phyloP scores from a whole-genome alignment of 2,113 vertebrate genomes.

The Sinocyclocheilus maitianheensis region DNA sequence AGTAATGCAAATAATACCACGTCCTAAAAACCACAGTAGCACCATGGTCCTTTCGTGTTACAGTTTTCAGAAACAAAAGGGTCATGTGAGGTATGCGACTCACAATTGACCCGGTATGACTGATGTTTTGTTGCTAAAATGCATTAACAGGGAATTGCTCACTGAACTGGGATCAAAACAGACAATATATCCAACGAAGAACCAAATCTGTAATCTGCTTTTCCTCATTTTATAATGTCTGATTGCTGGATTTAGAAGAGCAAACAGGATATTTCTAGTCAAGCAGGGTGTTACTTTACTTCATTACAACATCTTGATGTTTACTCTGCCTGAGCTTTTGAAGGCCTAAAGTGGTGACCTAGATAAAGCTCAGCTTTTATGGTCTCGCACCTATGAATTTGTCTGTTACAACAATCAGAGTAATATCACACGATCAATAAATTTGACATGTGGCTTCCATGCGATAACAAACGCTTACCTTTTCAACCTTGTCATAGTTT shows the following conservation, averaged over 20 bases:
- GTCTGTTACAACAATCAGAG: background rate
- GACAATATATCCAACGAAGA: background rate
- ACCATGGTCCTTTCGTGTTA: background rate
- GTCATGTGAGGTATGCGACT: background rate
- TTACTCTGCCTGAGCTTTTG: background rate
- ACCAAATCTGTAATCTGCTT: background rate
- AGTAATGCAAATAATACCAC: background rate
- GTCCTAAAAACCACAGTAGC: no score
- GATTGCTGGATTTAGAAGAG: background rate
- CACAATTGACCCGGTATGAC: background rate
- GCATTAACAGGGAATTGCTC: background rate
- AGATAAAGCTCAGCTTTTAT: background rate
- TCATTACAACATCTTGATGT: background rate
- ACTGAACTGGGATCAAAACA: background rate
- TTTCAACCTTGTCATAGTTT: conserved; percentile 99
- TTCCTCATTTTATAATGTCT: background rate
- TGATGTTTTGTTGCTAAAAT: background rate
- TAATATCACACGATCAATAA: background rate
- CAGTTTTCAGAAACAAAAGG: background rate
- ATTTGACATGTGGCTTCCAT: background rate
- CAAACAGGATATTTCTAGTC: background rate
- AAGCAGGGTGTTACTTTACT: background rate
- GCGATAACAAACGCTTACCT: conserved; percentile 82
- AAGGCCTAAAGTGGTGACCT: background rate
- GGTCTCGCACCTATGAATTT: background rate